These are phyloP conservation scores for Papilio demoleus DNA, from an alignment of 2,888 invertebrate species.

Conservation along the genomic window DNA sequence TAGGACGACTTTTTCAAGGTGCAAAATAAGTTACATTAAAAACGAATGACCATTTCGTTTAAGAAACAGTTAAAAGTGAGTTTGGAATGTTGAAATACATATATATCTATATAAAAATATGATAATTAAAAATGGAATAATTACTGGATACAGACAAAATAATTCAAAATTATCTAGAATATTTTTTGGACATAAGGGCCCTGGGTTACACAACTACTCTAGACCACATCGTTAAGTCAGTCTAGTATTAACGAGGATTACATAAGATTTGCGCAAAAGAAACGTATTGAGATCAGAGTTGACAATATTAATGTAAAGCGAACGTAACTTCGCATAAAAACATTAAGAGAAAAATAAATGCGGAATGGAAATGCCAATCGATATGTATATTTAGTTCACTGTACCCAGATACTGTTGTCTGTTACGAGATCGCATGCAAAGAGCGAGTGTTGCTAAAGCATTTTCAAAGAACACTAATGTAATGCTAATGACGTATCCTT, in stretches of 20 bases:
- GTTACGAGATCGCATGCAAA: slow-evolving; percentile 6
- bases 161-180: too few relatives aligned
- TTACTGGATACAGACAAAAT: too few relatives aligned
- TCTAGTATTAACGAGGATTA: slow-evolving; percentile 26
- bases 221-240: slow-evolving; percentile 8
- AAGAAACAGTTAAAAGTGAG: too few relatives aligned
- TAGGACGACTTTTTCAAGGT: background rate
- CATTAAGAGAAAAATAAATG: slow-evolving; percentile 45
- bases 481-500: background rate
- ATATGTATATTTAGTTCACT: slow-evolving; percentile 38
- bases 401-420: background rate
- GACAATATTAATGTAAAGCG: slow-evolving; percentile 33
- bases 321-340: slow-evolving; percentile 26
- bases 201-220: slow-evolving; percentile 27
- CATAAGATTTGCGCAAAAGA: slow-evolving; percentile 31
- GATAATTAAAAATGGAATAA: too few relatives aligned
- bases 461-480: slow-evolving; percentile 7
- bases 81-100: too few relatives aligned
- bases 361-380: slow-evolving; percentile 52
- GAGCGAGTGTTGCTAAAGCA: background rate
- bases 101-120: too few relatives aligned
- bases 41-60: background rate
- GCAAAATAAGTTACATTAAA: background rate
- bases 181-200: background rate
- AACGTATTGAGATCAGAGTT: slow-evolving; percentile 25